Base-by-base conservation (phyloP, 2,113 vertebrate species). In the Turnix velox region DNA sequence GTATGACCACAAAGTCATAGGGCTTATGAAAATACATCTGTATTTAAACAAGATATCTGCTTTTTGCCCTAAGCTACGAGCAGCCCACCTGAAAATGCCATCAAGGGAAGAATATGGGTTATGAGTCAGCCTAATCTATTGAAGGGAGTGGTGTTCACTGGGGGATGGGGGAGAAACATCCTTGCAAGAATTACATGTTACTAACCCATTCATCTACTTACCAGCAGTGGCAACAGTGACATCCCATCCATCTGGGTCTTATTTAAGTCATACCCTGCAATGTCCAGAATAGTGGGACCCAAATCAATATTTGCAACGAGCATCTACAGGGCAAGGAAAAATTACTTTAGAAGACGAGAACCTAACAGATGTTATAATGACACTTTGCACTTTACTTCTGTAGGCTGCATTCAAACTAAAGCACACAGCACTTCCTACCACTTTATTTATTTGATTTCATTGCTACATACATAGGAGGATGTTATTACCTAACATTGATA, bases 161-260 rank as follows among this genome's bases (percentile, higher is more conserved):
- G 15, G 22, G 92, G 93, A 28, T 17, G 22, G 92, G 93, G 31
- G 90, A 79, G 16, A 66, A 61, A 45, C 16, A n/a, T n/a, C 12
- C 30, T 45, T 40, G 5, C 46, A 65, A 83, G 25, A 85, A 58
- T 30, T 66, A 31, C 9, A 1, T 0, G 18, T 71, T 79, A 51
- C 57, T 39, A 28, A 45, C 43, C 27, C 49, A 39, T 35, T 24
- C 2, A 0, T 45, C 22, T 61, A 96, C 98, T 98, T 96, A 99
- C 99, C 98, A 99, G 96, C 20, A 99, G 89, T 0, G 98, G 98
- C 93, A 99, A 88, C 35, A 99, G 98, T 35, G 99, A 99, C 98
- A 98, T 98, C 43, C 99, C 99, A 74, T 99, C 99, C 99, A 99
- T 99, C 94, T 99, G 98, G 3, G 99, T 99, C 94, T 98, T 98